Percentiles rank a stretch among this genome's conserved stretches.
Conservation (phyloP, 2,113 vertebrate genomes). For the Seriola quinqueradiata region DNA sequence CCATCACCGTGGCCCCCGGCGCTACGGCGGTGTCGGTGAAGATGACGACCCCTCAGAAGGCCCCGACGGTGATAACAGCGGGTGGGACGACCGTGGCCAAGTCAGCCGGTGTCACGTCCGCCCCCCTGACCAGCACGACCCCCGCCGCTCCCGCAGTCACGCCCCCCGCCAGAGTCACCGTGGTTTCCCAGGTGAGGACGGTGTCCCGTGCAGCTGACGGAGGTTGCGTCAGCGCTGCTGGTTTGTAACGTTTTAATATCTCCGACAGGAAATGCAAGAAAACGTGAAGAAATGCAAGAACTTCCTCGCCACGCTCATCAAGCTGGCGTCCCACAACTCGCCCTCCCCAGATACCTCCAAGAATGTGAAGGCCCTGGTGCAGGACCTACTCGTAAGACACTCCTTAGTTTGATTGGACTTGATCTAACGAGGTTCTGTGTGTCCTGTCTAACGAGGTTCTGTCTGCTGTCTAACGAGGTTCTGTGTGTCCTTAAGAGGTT, state of each 20-base stretch:
- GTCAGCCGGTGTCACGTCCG: slow-evolving; percentile 14
- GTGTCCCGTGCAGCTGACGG: too few species aligned
- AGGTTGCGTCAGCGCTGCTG: too few species aligned
- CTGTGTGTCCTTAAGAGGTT: too few species aligned
- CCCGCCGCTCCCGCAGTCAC: slow-evolving; percentile 49
- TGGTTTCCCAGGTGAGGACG: slow-evolving; percentile 84
- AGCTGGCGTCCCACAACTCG: slow-evolving; percentile 90
- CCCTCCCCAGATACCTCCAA: slow-evolving; percentile 89
- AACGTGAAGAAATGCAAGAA: slow-evolving; percentile 94
- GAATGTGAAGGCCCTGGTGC: slow-evolving; percentile 91
- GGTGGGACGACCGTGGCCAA: slow-evolving; percentile 66
- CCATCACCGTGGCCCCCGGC: slow-evolving; percentile 73
- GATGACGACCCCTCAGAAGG: slow-evolving; percentile 79
- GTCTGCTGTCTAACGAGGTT: too few species aligned
- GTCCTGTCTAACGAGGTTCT: too few species aligned
- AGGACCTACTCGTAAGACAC: slow-evolving; percentile 88
- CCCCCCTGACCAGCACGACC: slow-evolving; percentile 19
- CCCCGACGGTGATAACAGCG: slow-evolving; percentile 69
- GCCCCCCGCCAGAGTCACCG: slow-evolving; percentile 69
- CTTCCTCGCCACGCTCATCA: slow-evolving; percentile 91
- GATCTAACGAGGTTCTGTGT: too few species aligned
- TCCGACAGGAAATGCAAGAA: slow-evolving; percentile 90
- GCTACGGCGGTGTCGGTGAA: slow-evolving; percentile 73
- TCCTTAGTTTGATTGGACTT: too few species aligned
- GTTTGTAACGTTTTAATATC: not conserved